Evolutionary conservation across 2,888 invertebrate species (phyloP), one percentile per base, ranked within the genome.

Genomic region (Ichneumoninae sp.): DNA sequence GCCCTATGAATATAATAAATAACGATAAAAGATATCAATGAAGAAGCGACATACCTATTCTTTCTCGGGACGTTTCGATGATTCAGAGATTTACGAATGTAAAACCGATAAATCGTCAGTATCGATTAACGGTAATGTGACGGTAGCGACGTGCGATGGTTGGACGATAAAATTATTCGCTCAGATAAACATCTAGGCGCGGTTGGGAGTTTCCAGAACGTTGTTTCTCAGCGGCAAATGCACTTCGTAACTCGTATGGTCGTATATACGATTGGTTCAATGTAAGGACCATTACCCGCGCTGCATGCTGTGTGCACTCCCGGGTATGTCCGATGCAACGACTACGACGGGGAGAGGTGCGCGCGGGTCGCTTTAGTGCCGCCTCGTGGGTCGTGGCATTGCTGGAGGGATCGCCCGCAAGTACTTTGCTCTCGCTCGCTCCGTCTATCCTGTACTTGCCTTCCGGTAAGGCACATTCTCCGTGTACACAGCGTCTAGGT

Each of bases 261-360:
- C 40, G 82, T 74, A 70, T 79, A 78, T 85, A 81, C 85, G 85
- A 88, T 86, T 83, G 87, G 88, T 88, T 85, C 81, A 83, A 85
- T 86, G 85, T 88, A 87, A 90, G 87, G 88, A 84, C 89, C 88
- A 89, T 89, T 90, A 88, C 88, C 81, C 87, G 63, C 63, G 30
- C 57, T 85, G 76, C 70, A 82, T 73, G 83, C 81, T 86, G 84
- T 71, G 75, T 85, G 76, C 75, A 85, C 76, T 81, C 77, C 83
- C 63, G 77, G 60, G 57, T 70, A 81, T 78, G 84, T 84, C 77
- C 74, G 63, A 78, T 84, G 84, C 77, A 76, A 66, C 52, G 36
- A 22, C 68, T 44, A 68, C 68, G 68, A 44, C 47, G 60, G n/a
- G 26, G 65, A 19, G 68, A 19, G 52, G 69, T 68, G 65, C 66